A percentile compares a stretch with the other conserved stretches of the same genome.
Conservation (phyloP, 2,888 invertebrate species). For the Caenorhabditis becei region DNA sequence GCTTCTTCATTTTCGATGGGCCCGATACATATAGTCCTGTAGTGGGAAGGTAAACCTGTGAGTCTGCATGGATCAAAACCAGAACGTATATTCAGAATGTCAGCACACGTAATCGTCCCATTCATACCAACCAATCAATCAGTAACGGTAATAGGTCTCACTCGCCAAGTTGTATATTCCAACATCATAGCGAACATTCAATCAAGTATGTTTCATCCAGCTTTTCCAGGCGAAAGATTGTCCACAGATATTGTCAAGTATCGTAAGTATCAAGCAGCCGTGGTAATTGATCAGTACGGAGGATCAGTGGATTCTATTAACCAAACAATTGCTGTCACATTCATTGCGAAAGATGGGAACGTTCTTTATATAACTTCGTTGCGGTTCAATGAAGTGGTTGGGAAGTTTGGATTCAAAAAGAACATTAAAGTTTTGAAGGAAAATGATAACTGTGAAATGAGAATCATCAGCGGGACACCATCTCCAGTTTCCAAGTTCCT, state of each 20-base stretch:
- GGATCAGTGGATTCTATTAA: constrained; percentile 44
- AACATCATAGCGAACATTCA: constrained; percentile 41
- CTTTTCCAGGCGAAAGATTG: background rate
- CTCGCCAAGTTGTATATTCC: constrained; percentile 34
- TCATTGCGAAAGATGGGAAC: constrained; percentile 45
- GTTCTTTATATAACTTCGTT: constrained; percentile 43
- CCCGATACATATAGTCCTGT: constrained; percentile 31
- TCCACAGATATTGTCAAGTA: constrained; percentile 41
- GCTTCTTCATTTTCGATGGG: constrained; percentile 58
- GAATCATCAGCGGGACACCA: constrained; percentile 56
- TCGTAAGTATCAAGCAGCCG: constrained; percentile 46
- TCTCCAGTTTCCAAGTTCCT: constrained; percentile 35
- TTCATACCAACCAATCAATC: constrained; percentile 32
- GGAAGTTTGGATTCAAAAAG: background rate
- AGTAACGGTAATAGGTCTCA: constrained; percentile 48
- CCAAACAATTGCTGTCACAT: constrained; percentile 51
- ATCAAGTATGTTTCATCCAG: constrained; percentile 23
- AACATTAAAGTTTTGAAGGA: constrained; percentile 20
- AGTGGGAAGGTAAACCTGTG: constrained; percentile 34
- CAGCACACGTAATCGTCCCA: constrained; percentile 29
- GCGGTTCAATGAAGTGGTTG: constrained; percentile 52
- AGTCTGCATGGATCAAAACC: no score
- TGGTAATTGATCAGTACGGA: constrained; percentile 45
- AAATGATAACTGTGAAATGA: constrained; percentile 38
- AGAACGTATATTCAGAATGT: constrained; percentile 32